Conservation (phyloP, 1,140 invertebrate species). For the Coelopa frigida region DNA sequence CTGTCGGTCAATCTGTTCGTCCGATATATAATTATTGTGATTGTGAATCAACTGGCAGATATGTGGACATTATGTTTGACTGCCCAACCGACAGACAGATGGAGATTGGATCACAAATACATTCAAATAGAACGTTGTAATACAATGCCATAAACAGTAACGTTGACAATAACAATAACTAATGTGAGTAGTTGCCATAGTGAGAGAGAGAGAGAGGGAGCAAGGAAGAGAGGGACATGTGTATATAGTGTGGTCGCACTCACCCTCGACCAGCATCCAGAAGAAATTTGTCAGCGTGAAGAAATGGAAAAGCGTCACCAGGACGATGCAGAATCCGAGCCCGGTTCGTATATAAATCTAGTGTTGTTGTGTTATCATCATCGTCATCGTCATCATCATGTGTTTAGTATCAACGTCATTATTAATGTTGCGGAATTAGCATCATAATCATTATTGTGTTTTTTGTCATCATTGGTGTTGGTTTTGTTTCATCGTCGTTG, state of each 20-base stretch:
- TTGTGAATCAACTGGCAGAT: no score
- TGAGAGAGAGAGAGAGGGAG: neutral
- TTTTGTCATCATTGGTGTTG: no score
- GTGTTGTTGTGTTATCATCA: no score
- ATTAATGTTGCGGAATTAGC: no score
- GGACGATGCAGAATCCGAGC: conserved; percentile 58
- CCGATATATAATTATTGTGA: no score
- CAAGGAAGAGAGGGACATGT: neutral
- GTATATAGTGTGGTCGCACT: conserved; percentile 33
- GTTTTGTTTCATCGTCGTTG: no score
- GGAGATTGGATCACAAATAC: conserved; percentile 5
- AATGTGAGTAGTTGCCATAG: no score
- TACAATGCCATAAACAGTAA: neutral
- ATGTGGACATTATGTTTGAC: neutral
- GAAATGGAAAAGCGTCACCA: conserved; percentile 76
- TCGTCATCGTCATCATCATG: no score
- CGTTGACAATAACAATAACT: neutral
- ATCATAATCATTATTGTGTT: no score
- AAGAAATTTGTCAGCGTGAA: conserved; percentile 92
- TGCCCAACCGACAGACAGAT: neutral
- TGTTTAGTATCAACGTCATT: no score
- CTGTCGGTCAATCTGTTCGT: no score
- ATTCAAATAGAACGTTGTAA: neutral
- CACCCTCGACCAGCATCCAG: conserved; percentile 98
- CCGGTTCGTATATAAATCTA: conserved; percentile 40